Percentiles rank a stretch among this genome's conserved stretches.
phyloP scores from a whole-genome alignment of 2,113 vertebrate genomes.

The Salvelinus sp. region DNA sequence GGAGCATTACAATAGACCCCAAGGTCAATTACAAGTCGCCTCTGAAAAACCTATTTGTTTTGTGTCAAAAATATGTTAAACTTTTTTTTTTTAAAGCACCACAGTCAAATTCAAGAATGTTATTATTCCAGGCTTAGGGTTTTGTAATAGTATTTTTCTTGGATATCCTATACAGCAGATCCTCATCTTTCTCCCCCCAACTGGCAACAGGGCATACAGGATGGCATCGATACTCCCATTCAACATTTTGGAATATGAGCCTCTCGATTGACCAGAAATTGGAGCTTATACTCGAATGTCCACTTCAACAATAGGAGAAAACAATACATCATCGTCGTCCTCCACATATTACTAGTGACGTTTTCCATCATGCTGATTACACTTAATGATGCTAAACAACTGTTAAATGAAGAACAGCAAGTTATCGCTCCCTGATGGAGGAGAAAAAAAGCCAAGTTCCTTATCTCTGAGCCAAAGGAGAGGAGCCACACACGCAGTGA shows the following conservation, averaged over 20 bases:
- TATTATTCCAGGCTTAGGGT: conserved; percentile 63
- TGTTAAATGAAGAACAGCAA: conserved; percentile 41
- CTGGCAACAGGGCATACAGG: background rate
- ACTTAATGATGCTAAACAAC: conserved; percentile 56
- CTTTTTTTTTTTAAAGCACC: conserved; percentile 27
- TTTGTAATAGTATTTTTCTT: conserved; percentile 57
- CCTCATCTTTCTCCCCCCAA: conserved; percentile 38
- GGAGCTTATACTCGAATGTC: conserved; percentile 35
- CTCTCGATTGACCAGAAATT: conserved; percentile 14
- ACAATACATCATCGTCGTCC: conserved; percentile 27
- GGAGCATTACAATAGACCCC: conserved; percentile 51
- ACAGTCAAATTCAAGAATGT: conserved; percentile 74
- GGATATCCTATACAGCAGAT: conserved; percentile 57
- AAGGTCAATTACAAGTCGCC: conserved; percentile 61
- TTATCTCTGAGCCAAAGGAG: conserved; percentile 60
- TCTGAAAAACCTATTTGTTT: conserved; percentile 54
- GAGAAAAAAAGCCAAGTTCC: conserved; percentile 42
- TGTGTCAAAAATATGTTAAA: conserved; percentile 65
- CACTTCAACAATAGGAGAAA: conserved; percentile 35
- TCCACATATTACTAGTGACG: conserved; percentile 35
- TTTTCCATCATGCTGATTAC: conserved; percentile 54
- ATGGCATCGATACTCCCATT: background rate
- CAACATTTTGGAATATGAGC: conserved; percentile 43
- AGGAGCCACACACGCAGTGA: conserved; percentile 63
- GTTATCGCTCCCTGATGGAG: conserved; percentile 33